phyloP scores from a whole-genome alignment of 2,113 vertebrate species.

The Capricornis sumatraensis region DNA sequence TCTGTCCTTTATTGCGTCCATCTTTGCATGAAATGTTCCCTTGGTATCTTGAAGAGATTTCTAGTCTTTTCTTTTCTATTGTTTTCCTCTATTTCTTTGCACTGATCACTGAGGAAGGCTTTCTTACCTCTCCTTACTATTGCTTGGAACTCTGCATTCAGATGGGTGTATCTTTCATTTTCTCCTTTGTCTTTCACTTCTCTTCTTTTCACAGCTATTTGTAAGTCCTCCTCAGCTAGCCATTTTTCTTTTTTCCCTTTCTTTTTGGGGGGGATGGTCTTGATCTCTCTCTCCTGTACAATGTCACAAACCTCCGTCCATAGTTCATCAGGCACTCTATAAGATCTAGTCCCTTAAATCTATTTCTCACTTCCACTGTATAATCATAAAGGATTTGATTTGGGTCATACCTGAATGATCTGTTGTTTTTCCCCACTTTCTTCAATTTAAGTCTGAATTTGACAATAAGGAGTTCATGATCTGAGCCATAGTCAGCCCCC shows the following conservation, averaged over 20 bases:
- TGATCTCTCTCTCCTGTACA: neutral
- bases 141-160: neutral
- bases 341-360: neutral
- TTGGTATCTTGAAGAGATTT: neutral
- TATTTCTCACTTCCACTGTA: neutral
- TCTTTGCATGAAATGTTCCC: neutral
- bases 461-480: neutral
- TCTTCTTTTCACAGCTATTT: neutral
- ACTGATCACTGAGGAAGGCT: neutral
- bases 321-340: neutral
- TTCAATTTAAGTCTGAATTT: neutral
- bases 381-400: neutral
- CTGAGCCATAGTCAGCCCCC: neutral
- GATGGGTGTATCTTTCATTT: neutral
- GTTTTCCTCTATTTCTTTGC: neutral
- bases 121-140: neutral
- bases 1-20: neutral
- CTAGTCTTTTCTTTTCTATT: neutral
- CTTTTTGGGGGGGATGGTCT: neutral
- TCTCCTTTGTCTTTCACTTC: neutral
- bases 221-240: neutral
- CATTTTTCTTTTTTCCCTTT: neutral
- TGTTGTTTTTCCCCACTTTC: neutral
- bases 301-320: accelerated
- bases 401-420: neutral